Conservation (phyloP, 2,888 invertebrate species). For the Iphiclides podalirius region DNA sequence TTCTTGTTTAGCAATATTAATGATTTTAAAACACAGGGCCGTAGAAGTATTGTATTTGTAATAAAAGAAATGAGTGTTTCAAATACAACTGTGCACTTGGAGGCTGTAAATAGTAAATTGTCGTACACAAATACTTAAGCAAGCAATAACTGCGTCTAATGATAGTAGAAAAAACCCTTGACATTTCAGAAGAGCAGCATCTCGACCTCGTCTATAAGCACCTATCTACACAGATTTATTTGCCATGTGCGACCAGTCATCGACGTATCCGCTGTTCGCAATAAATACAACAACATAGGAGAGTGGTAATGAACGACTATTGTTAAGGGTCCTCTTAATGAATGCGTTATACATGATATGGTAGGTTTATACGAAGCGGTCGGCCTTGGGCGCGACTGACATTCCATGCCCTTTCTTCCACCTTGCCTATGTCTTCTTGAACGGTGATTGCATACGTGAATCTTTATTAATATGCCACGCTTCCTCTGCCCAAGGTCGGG, state of each 20-base stretch:
- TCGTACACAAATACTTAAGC: conserved; percentile 15
- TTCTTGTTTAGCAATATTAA: no score
- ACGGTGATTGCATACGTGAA: conserved; percentile 74
- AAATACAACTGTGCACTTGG: conserved; percentile 11
- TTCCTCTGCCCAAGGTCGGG: conserved; percentile 61
- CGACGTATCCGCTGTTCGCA: conserved; percentile 43
- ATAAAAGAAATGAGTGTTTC: not conserved
- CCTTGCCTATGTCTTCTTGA: conserved; percentile 68
- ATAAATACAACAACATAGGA: conserved; percentile 46
- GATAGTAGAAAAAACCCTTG: conserved; percentile 55
- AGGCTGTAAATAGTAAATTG: conserved; percentile 16
- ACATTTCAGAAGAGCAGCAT: conserved; percentile 60
- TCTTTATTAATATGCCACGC: conserved; percentile 70
- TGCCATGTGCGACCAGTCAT: conserved; percentile 54
- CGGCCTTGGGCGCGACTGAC: conserved; percentile 63
- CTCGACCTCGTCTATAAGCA: conserved; percentile 48
- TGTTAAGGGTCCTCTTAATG: conserved; percentile 35
- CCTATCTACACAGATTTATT: conserved; percentile 49
- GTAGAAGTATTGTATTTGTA: no score
- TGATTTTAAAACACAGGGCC: no score
- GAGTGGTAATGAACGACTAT: conserved; percentile 36
- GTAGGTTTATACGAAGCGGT: conserved; percentile 50
- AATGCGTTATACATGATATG: conserved; percentile 33
- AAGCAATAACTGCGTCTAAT: conserved; percentile 26
- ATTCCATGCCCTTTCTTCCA: conserved; percentile 78